A percentile compares a stretch with the other conserved stretches of the same genome.
Evolutionary conservation across 2,113 vertebrate genomes (phyloP).

Genomic region (Centropus unirufus): DNA sequence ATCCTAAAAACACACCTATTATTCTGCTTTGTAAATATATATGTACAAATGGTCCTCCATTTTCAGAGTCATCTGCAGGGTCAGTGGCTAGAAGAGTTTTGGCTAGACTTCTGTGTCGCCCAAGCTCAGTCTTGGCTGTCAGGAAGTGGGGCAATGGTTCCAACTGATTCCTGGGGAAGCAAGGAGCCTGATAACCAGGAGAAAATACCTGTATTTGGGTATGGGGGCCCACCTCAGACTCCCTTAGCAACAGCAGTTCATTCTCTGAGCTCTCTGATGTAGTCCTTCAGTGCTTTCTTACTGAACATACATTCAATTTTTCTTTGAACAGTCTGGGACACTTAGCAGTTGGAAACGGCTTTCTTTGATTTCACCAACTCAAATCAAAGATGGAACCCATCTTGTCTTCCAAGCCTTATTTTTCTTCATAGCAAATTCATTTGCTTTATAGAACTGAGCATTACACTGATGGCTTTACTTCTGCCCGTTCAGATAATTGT

Average conservation of each 20-base stretch:
- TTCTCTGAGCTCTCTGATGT: background rate
- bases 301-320: background rate
- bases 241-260: background rate
- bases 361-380: background rate
- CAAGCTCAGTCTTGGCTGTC: background rate
- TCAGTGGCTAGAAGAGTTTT: background rate
- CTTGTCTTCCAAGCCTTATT: background rate
- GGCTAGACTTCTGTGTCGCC: background rate
- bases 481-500: background rate
- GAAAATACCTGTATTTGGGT: background rate
- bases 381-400: background rate
- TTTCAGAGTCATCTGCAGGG: background rate
- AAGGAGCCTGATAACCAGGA: background rate
- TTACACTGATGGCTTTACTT: background rate
- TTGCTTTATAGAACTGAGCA: background rate
- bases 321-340: background rate
- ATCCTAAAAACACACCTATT: background rate
- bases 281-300: background rate
- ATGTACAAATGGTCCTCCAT: background rate
- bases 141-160: background rate
- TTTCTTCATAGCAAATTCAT: background rate
- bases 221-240: background rate
- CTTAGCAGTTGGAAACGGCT: background rate
- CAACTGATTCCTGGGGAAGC: background rate
- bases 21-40: background rate